Conservation (phyloP, 2,888 invertebrate species). For the Argyra leucocephala region DNA sequence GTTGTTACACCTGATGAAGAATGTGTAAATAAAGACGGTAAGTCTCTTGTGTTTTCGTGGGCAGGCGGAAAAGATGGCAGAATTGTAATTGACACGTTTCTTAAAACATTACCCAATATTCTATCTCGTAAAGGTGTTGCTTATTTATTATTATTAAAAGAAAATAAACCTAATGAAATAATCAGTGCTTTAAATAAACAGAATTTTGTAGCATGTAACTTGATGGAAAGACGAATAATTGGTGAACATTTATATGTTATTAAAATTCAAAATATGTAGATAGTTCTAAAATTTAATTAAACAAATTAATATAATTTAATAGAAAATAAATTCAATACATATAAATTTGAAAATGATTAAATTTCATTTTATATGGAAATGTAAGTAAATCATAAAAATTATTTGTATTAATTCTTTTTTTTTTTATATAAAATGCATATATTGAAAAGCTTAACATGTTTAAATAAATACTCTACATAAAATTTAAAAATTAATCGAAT, state of each 20-base stretch:
- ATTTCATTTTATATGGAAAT: too few species aligned
- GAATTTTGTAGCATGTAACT: constrained; percentile 52
- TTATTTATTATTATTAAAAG: constrained; percentile 79
- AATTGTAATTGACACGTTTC: constrained; percentile 65
- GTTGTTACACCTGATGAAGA: constrained; percentile 78
- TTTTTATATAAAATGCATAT: not conserved
- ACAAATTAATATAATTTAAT: too few species aligned
- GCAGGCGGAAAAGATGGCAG: constrained; percentile 69
- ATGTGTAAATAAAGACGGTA: constrained; percentile 30
- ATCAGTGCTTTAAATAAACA: constrained; percentile 48
- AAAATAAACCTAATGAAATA: constrained; percentile 75
- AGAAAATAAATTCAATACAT: too few species aligned
- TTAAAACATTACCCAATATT: constrained; percentile 58
- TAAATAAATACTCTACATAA: too few species aligned
- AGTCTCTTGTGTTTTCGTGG: constrained; percentile 47
- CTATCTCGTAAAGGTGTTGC: constrained; percentile 68
- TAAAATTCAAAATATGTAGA: not conserved
- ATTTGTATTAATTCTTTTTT: not conserved
- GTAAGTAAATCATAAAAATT: not conserved
- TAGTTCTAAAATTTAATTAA: too few species aligned
- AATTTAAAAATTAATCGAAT: too few species aligned
- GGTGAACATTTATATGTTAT: constrained; percentile 66
- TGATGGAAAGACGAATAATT: constrained; percentile 67
- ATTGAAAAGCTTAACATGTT: too few species aligned
- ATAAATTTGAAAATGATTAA: too few species aligned